These are phyloP conservation scores for Drosophila prosaltans DNA, from an alignment of 1,140 invertebrate species.

Conservation along the genomic window DNA sequence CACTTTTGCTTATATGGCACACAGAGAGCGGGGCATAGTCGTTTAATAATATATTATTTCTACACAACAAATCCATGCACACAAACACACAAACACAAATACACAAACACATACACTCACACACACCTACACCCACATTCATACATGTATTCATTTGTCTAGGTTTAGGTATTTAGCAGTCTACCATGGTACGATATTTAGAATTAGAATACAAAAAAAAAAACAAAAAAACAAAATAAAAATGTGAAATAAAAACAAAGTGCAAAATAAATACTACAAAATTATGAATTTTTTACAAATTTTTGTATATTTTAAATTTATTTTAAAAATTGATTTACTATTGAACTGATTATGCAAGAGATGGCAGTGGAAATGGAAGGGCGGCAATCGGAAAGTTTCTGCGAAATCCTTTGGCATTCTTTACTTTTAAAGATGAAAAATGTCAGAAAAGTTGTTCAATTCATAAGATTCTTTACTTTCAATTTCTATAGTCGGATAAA, in stretches of 20 bases:
- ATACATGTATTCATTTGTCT: slow-evolving; percentile 70
- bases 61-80: slow-evolving; percentile 33
- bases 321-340: not conserved
- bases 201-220: slow-evolving; percentile 41
- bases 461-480: too few relatives aligned
- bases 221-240: slow-evolving; percentile 33
- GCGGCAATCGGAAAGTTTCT: too few relatives aligned
- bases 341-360: too few relatives aligned
- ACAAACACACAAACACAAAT: slow-evolving; percentile 29
- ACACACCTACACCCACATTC: slow-evolving; percentile 11
- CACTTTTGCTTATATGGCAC: slow-evolving; percentile 36
- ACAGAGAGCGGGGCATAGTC: slow-evolving; percentile 68
- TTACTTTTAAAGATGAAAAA: too few relatives aligned
- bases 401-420: too few relatives aligned
- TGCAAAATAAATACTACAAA: slow-evolving; percentile 41
- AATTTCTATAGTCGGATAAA: too few relatives aligned
- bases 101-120: slow-evolving; percentile 19
- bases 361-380: too few relatives aligned
- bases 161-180: slow-evolving; percentile 76
- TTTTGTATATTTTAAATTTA: not conserved
- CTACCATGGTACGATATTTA: slow-evolving; percentile 62
- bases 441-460: too few relatives aligned
- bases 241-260: slow-evolving; percentile 43
- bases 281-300: slow-evolving; percentile 18
- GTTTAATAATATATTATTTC: slow-evolving; percentile 65